Base-by-base conservation (phyloP, 2,113 vertebrate genomes). In the Lota lota region DNA sequence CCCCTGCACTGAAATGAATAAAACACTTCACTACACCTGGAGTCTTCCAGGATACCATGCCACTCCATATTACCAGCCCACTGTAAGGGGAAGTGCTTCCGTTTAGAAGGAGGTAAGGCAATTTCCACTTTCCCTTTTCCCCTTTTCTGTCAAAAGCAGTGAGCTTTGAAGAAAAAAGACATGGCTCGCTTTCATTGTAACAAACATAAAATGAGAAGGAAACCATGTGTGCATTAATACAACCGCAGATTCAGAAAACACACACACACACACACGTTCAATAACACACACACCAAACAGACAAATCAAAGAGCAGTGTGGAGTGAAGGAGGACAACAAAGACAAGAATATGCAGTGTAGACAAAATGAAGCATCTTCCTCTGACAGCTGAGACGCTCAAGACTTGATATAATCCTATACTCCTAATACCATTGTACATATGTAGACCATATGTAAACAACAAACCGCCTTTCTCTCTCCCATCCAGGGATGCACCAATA, bases 351-450 rank as follows among this genome's bases (percentile, higher is more conserved):
- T 86, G 85, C 86, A 79, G 81, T 60, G 67, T 87, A 76, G 75
- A 81, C 85, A 86, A 83, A 85, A 88, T 72, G 72, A 79, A 79
- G 83, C 76, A 67, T 83, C 79, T 79, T 68, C 74, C 64, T 79
- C 61, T 82, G 82, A 85, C 84, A 84, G 78, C 75, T 74, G 73
- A 61, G 78, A n/a, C n/a, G 83, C 73, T 82, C 79, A 69, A 79
- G 73, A 74, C 78, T 70, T 75, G 73, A 86, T 87, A 87, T 87
- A 87, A 86, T 88, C 86, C 83, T 80, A 79, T 85, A 84, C 77
- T 79, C 7, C 12, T 47, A 83, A 83, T 74, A 76, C 74, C 65
- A 86, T 80, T 85, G 83, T 84, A 73, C 84, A 73, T 61, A 56
- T 83, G 83, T 69, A 75, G 78, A 69, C 66, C 74, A 82, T n/a